Evolutionary conservation across 1,140 invertebrate species (phyloP).

Genomic region (Drosophila simulans): DNA sequence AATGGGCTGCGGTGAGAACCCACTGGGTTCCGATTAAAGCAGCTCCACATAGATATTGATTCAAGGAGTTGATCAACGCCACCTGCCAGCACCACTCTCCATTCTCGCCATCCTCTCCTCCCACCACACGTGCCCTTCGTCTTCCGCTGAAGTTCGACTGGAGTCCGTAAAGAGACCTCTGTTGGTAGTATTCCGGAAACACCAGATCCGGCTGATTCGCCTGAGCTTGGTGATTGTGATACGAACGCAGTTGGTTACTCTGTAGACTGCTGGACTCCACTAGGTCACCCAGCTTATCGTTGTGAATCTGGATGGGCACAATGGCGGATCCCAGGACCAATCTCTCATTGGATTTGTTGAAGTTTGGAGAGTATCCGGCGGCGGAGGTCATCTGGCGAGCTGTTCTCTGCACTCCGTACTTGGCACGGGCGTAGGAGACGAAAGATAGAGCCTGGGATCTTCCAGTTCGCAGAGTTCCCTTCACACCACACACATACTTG

Average conservation of each 20-base stretch:
- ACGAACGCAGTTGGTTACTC: slow-evolving; percentile 70
- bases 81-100: slow-evolving; percentile 98
- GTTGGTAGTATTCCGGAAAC: slow-evolving; percentile 66
- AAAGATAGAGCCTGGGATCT: slow-evolving; percentile 62
- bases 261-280: slow-evolving; percentile 52
- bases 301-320: slow-evolving; percentile 85
- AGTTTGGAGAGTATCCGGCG: slow-evolving; percentile 21
- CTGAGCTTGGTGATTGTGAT: slow-evolving; percentile 49
- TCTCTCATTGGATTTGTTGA: slow-evolving; percentile 78
- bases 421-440: slow-evolving; percentile 63
- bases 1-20: slow-evolving; percentile 98
- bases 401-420: slow-evolving; percentile 69
- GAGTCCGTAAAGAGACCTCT: slow-evolving; percentile 13
- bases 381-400: slow-evolving; percentile 52
- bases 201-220: slow-evolving; percentile 33
- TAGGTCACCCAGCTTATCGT: slow-evolving; percentile 77
- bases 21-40: slow-evolving; percentile 97
- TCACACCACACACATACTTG: slow-evolving; percentile 96
- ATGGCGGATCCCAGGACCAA: slow-evolving; percentile 77
- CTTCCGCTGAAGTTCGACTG: slow-evolving; percentile 49
- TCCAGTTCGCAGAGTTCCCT: slow-evolving; percentile 86
- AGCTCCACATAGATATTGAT: slow-evolving; percentile 98
- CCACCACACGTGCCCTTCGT: slow-evolving; percentile 90
- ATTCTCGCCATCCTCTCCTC: slow-evolving; percentile 94
- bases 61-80: slow-evolving; percentile 95